Conservation (phyloP, 2,888 invertebrate genomes). For the Metallyticus violacea region DNA sequence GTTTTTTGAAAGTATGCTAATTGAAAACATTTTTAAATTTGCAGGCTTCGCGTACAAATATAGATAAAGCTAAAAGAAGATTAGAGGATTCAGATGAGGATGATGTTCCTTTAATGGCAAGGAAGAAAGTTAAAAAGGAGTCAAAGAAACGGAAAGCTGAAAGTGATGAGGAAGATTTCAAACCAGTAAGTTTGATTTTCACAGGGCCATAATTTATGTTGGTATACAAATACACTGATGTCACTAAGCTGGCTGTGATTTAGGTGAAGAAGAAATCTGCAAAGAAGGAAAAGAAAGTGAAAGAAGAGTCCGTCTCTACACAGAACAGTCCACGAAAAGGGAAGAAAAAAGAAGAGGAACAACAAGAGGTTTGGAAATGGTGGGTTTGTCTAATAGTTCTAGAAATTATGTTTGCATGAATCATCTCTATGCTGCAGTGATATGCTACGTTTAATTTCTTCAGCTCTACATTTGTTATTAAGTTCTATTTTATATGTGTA, state of each 20-base stretch:
- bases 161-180: conserved; percentile 45
- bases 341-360: conserved; percentile 74
- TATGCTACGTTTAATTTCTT: background rate
- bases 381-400: conserved; percentile 48
- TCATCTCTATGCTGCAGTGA: too few relatives aligned
- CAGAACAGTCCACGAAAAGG: conserved; percentile 47
- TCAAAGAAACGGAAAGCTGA: conserved; percentile 42
- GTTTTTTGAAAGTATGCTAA: background rate
- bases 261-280: conserved; percentile 27
- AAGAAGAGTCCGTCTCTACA: conserved; percentile 41
- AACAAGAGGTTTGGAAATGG: conserved; percentile 90
- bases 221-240: background rate
- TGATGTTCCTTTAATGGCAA: conserved; percentile 63
- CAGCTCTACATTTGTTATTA: background rate
- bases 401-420: too few relatives aligned
- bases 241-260: background rate
- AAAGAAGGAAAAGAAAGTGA: conserved; percentile 41
- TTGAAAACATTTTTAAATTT: background rate
- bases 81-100: conserved; percentile 64
- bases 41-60: background rate
- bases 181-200: conserved; percentile 32
- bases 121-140: conserved; percentile 64
- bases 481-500: background rate
- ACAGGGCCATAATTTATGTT: background rate
- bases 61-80: background rate